A percentile compares a stretch with the other conserved stretches of the same genome.
phyloP scores from a whole-genome alignment of 2,113 vertebrate genomes.

The Antechinus stuartii region DNA sequence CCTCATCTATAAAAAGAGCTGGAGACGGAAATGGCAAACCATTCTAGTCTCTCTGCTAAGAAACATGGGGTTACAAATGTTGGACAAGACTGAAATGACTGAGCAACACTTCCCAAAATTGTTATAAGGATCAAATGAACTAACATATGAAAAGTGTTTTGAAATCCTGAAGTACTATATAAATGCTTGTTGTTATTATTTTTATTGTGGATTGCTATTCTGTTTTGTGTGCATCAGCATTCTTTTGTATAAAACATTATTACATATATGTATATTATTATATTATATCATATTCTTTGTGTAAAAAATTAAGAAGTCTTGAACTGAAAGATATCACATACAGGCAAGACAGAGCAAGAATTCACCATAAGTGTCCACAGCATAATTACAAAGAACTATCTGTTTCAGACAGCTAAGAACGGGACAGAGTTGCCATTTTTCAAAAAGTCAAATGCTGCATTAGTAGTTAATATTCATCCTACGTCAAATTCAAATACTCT shows the following conservation, averaged over 20 bases:
- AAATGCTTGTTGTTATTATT: neutral
- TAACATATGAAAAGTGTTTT: neutral
- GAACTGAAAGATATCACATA: neutral
- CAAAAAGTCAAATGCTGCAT: slow-evolving; percentile 45
- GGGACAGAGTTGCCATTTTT: slow-evolving; percentile 24
- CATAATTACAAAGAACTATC: neutral
- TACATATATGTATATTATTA: neutral
- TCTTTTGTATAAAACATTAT: neutral
- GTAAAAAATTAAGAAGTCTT: neutral
- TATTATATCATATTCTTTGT: neutral
- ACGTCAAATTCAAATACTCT: slow-evolving; percentile 45
- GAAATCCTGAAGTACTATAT: neutral
- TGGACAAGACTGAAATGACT: neutral
- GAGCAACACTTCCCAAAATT: neutral
- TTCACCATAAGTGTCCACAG: neutral
- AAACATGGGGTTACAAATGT: neutral
- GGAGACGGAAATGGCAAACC: neutral
- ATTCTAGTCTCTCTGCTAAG: neutral
- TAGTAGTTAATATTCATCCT: slow-evolving; percentile 44
- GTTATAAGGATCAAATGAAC: neutral
- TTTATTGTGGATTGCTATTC: neutral
- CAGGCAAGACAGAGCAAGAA: neutral
- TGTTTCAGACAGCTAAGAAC: slow-evolving; percentile 1
- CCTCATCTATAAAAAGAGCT: neutral
- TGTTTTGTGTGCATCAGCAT: neutral